Base-by-base conservation (phyloP, 1,140 invertebrate genomes). In the Drosophila ercepeae region DNA sequence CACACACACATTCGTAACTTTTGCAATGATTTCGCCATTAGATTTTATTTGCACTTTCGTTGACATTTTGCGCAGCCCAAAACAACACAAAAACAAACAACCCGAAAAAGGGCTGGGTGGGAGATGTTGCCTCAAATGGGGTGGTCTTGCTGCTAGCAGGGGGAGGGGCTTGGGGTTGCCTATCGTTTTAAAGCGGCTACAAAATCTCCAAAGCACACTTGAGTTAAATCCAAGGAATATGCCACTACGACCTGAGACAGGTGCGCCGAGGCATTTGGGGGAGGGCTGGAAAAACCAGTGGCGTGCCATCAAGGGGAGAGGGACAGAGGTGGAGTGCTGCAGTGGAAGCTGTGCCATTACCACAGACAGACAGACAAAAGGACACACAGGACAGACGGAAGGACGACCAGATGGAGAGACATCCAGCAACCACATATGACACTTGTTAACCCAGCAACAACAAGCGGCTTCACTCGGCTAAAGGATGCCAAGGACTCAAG, bases 1-100 rank as follows among this genome's bases (percentile, higher is more conserved):
- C 55, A 25, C 64, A 42, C 32, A n/a, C 19, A 25, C 34, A 59
- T 53, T 59, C 49, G 63, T 67, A 67, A 67, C 65, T 86, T 76
- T 81, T 81, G 81, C 81, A 84, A 84, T 84, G 82, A 86, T 86
- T 86, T 86, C 72, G 53, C 74, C 76, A 86, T 86, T 86, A 81
- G 81, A 86, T 86, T 86, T 86, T 86, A 86, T 86, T 86, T 88
- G 81, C 76, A 86, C 81, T 88, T 88, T 84, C 72, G 72, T 86
- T 86, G 81, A 86, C 76, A 86, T 79, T 73, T 86, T 86, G 76
- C 76, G 65, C 81, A 79, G 65, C 68, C 73, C 55, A 53, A 57
- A 68, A 59, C 42, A 64, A 53, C 41, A 73, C 45, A 63, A 63
- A 54, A 75, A 75, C 52, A 73, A 54, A 45, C 51, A 57, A 44